Percentiles rank a stretch among this genome's conserved stretches.
Evolutionary conservation across 2,113 vertebrate species (phyloP).

Genomic region (Microtus richardsoni): DNA sequence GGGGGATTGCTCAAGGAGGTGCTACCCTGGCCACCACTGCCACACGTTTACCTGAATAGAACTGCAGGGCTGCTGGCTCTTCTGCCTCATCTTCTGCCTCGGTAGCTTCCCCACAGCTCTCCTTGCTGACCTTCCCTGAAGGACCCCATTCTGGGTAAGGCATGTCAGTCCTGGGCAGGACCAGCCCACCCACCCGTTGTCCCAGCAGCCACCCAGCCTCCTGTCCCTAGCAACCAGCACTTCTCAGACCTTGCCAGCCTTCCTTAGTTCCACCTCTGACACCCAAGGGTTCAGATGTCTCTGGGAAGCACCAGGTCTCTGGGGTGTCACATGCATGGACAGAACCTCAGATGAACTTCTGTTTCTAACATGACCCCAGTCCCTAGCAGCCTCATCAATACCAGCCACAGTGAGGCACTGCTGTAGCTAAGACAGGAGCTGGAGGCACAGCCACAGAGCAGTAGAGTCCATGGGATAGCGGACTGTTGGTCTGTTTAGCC

Average conservation of each 20-base stretch:
- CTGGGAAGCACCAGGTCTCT: rapidly evolving
- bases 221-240: not conserved
- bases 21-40: rapidly evolving
- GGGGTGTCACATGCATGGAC: rapidly evolving
- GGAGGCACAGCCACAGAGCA: rapidly evolving
- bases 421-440: not conserved
- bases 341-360: not conserved
- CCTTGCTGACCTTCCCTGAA: conserved; percentile 50
- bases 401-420: too few relatives aligned
- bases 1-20: not conserved
- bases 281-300: too few relatives aligned
- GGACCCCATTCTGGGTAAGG: not conserved
- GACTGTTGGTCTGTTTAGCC: too few relatives aligned
- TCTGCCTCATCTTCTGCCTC: not conserved
- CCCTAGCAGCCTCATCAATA: not conserved
- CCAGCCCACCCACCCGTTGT: rapidly evolving
- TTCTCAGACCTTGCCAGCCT: rapidly evolving
- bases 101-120: conserved; percentile 20
- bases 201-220: not conserved
- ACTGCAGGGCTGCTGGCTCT: not conserved
- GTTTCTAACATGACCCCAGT: rapidly evolving
- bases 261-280: not conserved
- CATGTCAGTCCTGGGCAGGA: rapidly evolving
- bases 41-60: conserved; percentile 47
- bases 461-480: rapidly evolving